Conservation (phyloP, 2,888 invertebrate species). For the Chironomus tentans region DNA sequence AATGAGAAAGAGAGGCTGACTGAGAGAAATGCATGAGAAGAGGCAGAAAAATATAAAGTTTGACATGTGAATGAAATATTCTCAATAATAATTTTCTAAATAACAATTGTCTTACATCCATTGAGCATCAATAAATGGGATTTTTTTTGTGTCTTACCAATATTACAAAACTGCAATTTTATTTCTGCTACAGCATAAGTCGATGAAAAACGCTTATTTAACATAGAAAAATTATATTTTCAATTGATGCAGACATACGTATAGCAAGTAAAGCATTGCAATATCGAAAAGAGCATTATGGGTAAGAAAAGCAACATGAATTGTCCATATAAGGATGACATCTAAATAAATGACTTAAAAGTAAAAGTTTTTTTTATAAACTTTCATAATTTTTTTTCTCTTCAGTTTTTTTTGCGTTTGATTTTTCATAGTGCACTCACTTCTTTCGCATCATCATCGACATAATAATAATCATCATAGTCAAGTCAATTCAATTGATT, state of each 20-base stretch:
- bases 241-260: neutral
- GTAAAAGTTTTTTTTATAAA: constrained; percentile 21
- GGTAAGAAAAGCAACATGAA: constrained; percentile 22
- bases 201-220: neutral
- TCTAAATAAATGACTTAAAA: constrained; percentile 27
- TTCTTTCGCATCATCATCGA: neutral
- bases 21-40: too few species aligned
- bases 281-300: constrained; percentile 6
- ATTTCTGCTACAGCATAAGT: neutral
- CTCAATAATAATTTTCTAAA: neutral
- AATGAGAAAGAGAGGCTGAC: neutral
- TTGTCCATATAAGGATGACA: constrained; percentile 26
- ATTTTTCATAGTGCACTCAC: constrained; percentile 8
- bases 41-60: neutral
- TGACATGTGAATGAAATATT: neutral
- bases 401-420: neutral
- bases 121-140: neutral
- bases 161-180: constrained; percentile 2
- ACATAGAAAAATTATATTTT: neutral
- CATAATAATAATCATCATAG: too few species aligned
- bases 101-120: neutral
- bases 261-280: neutral
- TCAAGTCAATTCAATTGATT: neutral
- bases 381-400: constrained; percentile 26
- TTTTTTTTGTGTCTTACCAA: neutral